Base-by-base conservation (phyloP, 2,113 vertebrate species). In the Pontoporia blainvillei region DNA sequence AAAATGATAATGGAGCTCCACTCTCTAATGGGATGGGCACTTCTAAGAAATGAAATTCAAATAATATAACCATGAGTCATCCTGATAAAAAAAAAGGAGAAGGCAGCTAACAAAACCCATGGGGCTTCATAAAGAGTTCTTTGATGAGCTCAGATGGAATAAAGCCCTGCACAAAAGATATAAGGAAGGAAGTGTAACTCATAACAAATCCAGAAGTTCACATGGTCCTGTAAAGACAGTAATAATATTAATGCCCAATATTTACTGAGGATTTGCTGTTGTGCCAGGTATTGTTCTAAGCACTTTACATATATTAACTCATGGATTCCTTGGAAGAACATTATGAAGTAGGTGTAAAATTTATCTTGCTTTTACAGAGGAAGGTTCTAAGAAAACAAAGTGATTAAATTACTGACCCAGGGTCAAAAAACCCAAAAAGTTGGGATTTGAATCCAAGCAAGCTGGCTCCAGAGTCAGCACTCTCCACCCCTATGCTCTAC, bases 11-110 rank as follows among this genome's bases (percentile, higher is more conserved):
- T 34, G 59, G 91, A 76, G 46, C 39, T 41, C 62, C 21, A n/a
- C 34, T 92, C 21, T 86, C 46, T 76, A 96, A 85, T 64, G 82
- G 79, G 34, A 71, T 69, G 54, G 93, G 17, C 59, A 85, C 61
- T 90, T 95, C 91, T 96, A 82, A 96, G 96, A 94, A 94, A 94
- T 59, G 64, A 84, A 90, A 94, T 69, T 95, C 75, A 94, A 85
- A 92, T 96, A 95, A 95, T 96, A 97, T 95, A 95, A 96, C 94
- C 61, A 90, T 96, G 93, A 96, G 66, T 89, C 90, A 85, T 91
- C 61, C 59, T 78, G 88, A 94, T 78, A 29, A 85, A 71, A 93
- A 71, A 93, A 76, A 57, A 52, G 71, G 79, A 94, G n/a, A 92
- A 96, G 85, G 29, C 95, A 97, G 81, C 54, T 94, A 94, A 96